Evolutionary conservation across 2,113 vertebrate species (phyloP).

Genomic region (Leptocoma aspasia): DNA sequence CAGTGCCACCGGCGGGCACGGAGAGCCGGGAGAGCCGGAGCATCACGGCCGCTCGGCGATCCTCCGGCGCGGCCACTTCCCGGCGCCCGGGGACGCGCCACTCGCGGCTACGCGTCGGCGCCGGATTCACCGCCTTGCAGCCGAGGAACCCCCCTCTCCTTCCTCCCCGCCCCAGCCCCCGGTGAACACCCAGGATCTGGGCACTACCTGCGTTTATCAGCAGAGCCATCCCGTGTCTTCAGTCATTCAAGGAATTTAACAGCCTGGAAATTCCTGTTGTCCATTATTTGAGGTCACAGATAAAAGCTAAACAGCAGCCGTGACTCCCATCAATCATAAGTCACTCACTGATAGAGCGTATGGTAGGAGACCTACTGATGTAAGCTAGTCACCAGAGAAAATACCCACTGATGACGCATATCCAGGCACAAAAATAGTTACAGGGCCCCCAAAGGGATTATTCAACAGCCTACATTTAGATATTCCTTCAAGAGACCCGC

Average conservation of each 20-base stretch:
- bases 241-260: constrained; percentile 82
- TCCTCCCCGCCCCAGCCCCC: constrained; percentile 20
- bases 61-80: not conserved
- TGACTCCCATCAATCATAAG: constrained; percentile 90
- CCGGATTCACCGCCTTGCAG: constrained; percentile 29
- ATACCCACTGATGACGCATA: constrained; percentile 99
- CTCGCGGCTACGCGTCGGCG: not conserved
- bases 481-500: constrained; percentile 85
- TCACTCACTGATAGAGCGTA: constrained; percentile 87
- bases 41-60: not conserved
- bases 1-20: not conserved
- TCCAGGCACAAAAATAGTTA: constrained; percentile 99
- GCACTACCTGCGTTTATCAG: constrained; percentile 80
- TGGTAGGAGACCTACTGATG: constrained; percentile 98
- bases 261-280: constrained; percentile 83
- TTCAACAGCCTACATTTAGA: constrained; percentile 91
- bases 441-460: constrained; percentile 89
- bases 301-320: constrained; percentile 76
- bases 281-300: constrained; percentile 81
- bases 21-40: not conserved
- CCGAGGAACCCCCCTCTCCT: constrained; percentile 61
- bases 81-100: not conserved
- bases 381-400: constrained; percentile 99
- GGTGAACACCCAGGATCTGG: constrained; percentile 54
- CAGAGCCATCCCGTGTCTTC: constrained; percentile 80